These are phyloP conservation scores for Synodontis membranacea DNA, from an alignment of 2,113 vertebrate genomes.

Conservation along the genomic window DNA sequence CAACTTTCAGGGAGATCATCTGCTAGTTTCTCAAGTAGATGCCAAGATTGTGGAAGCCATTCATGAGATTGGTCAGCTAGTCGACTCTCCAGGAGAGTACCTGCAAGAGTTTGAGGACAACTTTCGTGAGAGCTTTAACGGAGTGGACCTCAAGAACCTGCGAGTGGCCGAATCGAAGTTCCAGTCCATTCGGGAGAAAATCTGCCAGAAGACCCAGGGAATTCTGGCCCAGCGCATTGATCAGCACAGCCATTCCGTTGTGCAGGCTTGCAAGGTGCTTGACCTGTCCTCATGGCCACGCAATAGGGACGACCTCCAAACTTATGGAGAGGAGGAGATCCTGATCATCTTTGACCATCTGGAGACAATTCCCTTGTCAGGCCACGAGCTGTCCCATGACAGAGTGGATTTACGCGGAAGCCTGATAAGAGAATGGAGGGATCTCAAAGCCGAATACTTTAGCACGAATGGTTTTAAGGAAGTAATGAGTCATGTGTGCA, in stretches of 20 bases:
- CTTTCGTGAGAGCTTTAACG: conserved; percentile 94
- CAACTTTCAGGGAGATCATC: conserved; percentile 88
- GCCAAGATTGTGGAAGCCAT: conserved; percentile 90
- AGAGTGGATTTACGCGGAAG: conserved; percentile 75
- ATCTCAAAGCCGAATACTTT: conserved; percentile 91
- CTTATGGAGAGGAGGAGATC: conserved; percentile 89
- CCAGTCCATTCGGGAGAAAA: conserved; percentile 94
- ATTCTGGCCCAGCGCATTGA: conserved; percentile 89
- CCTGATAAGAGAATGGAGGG: conserved; percentile 88
- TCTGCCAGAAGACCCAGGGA: conserved; percentile 89
- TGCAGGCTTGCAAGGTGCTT: conserved; percentile 89
- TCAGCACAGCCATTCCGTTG: conserved; percentile 81
- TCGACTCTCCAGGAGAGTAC: conserved; percentile 89
- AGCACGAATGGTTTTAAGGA: conserved; percentile 91
- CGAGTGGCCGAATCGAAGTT: conserved; percentile 95
- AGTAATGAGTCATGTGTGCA: conserved; percentile 84
- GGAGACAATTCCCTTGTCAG: conserved; percentile 78
- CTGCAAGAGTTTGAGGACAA: conserved; percentile 95
- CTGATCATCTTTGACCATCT: conserved; percentile 87
- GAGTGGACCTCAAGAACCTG: conserved; percentile 89
- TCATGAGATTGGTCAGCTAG: conserved; percentile 87
- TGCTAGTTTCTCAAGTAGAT: conserved; percentile 88
- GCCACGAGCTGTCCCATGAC: conserved; percentile 75
- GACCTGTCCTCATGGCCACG: conserved; percentile 87
- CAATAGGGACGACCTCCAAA: conserved; percentile 82